Conservation (phyloP, 2,888 invertebrate species). For the Pristionchus fissidentatus region DNA sequence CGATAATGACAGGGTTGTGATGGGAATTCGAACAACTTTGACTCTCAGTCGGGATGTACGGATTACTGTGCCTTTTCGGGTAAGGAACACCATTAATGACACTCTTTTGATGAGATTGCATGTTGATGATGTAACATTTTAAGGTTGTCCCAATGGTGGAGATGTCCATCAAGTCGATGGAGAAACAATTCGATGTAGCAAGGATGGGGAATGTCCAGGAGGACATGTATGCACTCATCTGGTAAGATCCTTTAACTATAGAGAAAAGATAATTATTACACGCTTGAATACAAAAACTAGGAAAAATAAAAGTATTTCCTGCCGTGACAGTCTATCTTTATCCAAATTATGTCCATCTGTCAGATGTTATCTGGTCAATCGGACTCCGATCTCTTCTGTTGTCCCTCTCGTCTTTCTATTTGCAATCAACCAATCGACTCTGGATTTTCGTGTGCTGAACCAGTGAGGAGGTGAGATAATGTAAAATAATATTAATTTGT, state of each 20-base stretch:
- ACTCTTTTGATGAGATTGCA: neutral
- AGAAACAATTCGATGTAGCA: constrained; percentile 15
- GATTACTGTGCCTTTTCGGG: constrained; percentile 63
- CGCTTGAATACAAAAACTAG: too few relatives aligned
- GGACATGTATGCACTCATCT: constrained; percentile 11
- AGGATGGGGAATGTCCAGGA: constrained; percentile 16
- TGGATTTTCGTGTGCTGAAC: constrained; percentile 60
- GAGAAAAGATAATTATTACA: neutral
- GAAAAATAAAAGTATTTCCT: too few relatives aligned
- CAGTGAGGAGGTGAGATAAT: constrained; percentile 51
- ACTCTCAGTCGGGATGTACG: constrained; percentile 59
- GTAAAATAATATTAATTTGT: too few relatives aligned
- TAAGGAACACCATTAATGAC: constrained; percentile 31
- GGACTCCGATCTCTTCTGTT: constrained; percentile 53
- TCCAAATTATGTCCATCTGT: neutral
- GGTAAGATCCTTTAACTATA: neutral
- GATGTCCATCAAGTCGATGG: constrained; percentile 34
- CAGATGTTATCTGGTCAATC: constrained; percentile 24
- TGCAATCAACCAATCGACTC: constrained; percentile 62
- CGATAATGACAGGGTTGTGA: constrained; percentile 64
- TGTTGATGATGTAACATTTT: neutral
- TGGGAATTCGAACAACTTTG: constrained; percentile 70
- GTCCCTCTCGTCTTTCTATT: constrained; percentile 62
- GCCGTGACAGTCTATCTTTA: too few relatives aligned
- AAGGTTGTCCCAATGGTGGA: constrained; percentile 50